Percentiles rank a stretch among this genome's conserved stretches.
These are phyloP conservation scores for Trigoniulus corallinus DNA, from an alignment of 1,140 invertebrate genomes.

Conservation along the genomic window DNA sequence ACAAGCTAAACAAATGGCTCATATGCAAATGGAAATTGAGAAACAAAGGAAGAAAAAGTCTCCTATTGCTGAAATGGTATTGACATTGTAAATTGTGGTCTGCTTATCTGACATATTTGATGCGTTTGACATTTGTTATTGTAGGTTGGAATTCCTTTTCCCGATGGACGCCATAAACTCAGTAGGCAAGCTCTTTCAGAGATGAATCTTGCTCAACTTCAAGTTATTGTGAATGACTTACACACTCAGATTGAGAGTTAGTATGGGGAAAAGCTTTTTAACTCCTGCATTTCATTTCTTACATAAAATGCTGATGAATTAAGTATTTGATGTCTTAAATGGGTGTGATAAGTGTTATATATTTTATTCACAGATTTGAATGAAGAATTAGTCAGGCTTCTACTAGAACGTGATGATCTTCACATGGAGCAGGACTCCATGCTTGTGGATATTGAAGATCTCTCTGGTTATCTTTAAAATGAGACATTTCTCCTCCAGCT, in stretches of 20 bases:
- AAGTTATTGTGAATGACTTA: constrained; percentile 85
- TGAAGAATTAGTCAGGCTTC: constrained; percentile 65
- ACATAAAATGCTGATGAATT: neutral
- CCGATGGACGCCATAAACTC: constrained; percentile 57
- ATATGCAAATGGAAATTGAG: constrained; percentile 84
- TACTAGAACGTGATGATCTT: constrained; percentile 77
- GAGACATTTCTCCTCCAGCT: too few species aligned
- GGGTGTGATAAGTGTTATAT: constrained; percentile 1
- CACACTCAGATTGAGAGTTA: constrained; percentile 77
- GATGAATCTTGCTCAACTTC: constrained; percentile 85
- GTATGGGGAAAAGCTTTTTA: too few species aligned
- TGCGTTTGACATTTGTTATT: neutral
- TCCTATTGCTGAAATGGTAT: constrained; percentile 68
- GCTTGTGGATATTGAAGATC: constrained; percentile 90
- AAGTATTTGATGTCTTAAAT: neutral
- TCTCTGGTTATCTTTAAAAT: constrained; percentile 79
- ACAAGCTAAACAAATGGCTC: constrained; percentile 78
- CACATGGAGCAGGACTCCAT: constrained; percentile 96
- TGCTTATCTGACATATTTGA: neutral
- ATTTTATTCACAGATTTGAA: constrained; percentile 43
- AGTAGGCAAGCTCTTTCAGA: constrained; percentile 68
- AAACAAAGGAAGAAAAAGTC: constrained; percentile 59
- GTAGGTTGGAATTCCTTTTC: constrained; percentile 63
- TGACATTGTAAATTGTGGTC: constrained; percentile 23
- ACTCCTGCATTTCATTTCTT: too few species aligned